Base-by-base conservation (phyloP, 92 coral and sea anemone genomes). In the Anthopleura xanthogrammica region DNA sequence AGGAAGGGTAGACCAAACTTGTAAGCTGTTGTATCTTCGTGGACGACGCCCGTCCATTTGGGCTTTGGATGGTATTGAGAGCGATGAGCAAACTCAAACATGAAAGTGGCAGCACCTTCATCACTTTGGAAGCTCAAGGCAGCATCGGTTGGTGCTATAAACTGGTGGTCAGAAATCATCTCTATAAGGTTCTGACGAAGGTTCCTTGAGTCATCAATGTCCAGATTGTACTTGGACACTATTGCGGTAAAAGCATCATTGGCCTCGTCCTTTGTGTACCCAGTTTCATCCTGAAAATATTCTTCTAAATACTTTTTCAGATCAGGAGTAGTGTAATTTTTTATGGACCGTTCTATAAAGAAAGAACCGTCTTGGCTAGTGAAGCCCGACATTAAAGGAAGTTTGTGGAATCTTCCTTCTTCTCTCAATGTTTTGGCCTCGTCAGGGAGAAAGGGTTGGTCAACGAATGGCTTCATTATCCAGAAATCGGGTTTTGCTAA, bases 71-170 rank as follows among this genome's bases (percentile, higher is more conserved):
- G 77, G 16, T 43, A 14, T 65, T 66, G 20, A 80, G 95, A 92
- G 1, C 95, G 92, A 80, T 92, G 90, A 12, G 76, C 80, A 79
- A 92, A 92, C 81, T 92, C 95, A 86, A 86, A 92, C 81, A 92
- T 19, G 90, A 86, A 92, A 16, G 91, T 82, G 12, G 83, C 87
- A 1, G 87, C 76, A 55, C 78, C 87, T 70, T 62, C 41, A 39
- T 62, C 77, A 73, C 95, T 86, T 20, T 92, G 95, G 72, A 79
- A 57, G 1, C 60, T 13, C 46, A 87, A 77, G 73, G 77, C 79
- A n/a, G 90, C 92, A 23, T 86, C 88, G 48, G 92, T 92, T 20
- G 95, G 92, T 12, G 95, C 95, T 16, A 91, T 58, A 72, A 16
- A n/a, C n/a, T n/a, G 83, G 68, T 83, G 86, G 65, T 91, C 92